Evolutionary conservation across 2,113 vertebrate genomes (phyloP), one percentile per base, ranked within the genome.

Genomic region (Hyaena hyaena): DNA sequence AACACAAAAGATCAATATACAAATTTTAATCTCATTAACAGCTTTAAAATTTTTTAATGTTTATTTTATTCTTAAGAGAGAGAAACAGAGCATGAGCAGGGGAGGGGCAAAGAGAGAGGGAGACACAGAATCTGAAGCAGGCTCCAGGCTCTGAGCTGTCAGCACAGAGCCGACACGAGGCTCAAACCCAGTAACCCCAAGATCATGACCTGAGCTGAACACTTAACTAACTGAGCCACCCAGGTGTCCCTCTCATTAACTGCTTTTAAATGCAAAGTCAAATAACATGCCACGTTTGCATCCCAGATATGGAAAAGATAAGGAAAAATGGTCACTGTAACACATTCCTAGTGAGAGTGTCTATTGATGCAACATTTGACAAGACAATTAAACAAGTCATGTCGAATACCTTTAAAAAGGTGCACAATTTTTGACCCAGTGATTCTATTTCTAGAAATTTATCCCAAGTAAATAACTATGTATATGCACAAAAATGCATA

Each of bases 11-110:
- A 68, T 48, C 61, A 81, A 55, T 82, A 86, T 81, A 45, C 28
- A 58, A 86, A 77, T 53, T 92, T 90, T 76, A 87, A 82, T 66
- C 33, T 95, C n/a, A 79, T 68, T 83, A 71, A 48, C 53, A 55
- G 21, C 0, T 61, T 61, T 61, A 61, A 61, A 61, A 61, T 17
- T 17, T 55, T 9, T 61, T 61, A 61, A 23, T 23, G 58, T 24
- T 61, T 23, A 23, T 61, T 61, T 61, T 17, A 55, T 55, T 55
- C 17, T 55, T 61, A 61, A 61, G 21, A 61, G 21, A 50, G 50
- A 50, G 50, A 61, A 8, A 61, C 58, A 61, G 58, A 61, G 21
- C 21, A 23, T 21, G 21, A 61, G 58, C 21, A 3, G 58, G 58
- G 58, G 21, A 61, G 58, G 58, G 8, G 58, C 58, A 61, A 21